Evolutionary conservation across 1,140 invertebrate genomes (phyloP).

Genomic region (Schlechtendalia chinensis): DNA sequence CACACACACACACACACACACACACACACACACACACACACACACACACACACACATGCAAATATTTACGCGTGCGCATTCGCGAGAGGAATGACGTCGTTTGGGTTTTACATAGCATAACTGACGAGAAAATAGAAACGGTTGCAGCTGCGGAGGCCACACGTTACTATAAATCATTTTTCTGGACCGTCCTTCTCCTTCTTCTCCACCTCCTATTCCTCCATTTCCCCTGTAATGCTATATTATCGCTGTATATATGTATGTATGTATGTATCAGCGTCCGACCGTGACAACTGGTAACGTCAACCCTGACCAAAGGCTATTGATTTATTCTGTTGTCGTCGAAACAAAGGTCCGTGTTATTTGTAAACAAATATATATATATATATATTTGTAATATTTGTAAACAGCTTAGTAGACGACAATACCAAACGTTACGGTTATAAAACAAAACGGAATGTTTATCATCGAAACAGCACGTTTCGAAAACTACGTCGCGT

Average conservation of each 20-base stretch:
- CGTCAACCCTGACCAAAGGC: background rate
- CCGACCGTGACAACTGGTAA: slow-evolving; percentile 34
- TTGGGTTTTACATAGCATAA: background rate
- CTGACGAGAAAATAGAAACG: background rate
- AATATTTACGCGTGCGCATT: background rate
- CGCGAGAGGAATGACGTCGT: background rate
- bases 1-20: too few species aligned
- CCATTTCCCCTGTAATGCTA: too few species aligned
- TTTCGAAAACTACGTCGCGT: background rate
- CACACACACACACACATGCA: too few species aligned
- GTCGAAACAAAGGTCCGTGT: background rate
- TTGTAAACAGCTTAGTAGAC: background rate
- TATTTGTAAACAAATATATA: background rate
- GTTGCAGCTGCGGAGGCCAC: background rate
- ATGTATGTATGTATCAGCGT: background rate
- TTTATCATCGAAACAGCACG: background rate
- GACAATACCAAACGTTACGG: background rate
- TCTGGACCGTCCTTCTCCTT: background rate
- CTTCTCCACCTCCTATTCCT: too few species aligned
- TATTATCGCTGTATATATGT: too few species aligned
- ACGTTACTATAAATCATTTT: slow-evolving; percentile 18
- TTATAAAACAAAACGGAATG: background rate
- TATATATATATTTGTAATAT: background rate
- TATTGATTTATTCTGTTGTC: slow-evolving; percentile 28
- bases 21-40: too few species aligned